Base-by-base conservation (phyloP, 23 tunicate genomes). In the Ciona savignyi region DNA sequence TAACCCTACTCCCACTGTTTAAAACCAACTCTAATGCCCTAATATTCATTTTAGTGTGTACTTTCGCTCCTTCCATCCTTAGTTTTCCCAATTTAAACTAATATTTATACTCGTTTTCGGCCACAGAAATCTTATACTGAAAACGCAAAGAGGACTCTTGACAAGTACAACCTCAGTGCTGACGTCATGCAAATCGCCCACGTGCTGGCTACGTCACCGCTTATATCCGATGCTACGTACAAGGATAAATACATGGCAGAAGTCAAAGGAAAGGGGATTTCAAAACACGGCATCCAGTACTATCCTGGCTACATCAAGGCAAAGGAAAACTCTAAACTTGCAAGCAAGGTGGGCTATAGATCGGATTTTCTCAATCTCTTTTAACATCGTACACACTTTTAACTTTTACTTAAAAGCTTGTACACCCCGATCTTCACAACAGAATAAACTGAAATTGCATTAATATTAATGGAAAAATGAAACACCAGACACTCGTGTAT, bases 311-410 rank as follows among this genome's bases (percentile, higher is more conserved):
- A 91, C 62, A 70, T 91, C 0, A 80, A 91, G 51, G 91, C 97
- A 2, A 77, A 70, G 32, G 76, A 91, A 28, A 78, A 79, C 23
- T 34, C 83, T 0, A 91, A 91, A 33, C 77, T 75, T 9, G 63
- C 84, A 19, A 91, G 97, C 83, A 77, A 89, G 88, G 96, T 89
- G n/a, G n/a, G n/a, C n/a, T n/a, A n/a, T n/a, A n/a, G n/a, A n/a
- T n/a, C n/a, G n/a, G n/a, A n/a, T n/a, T n/a, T n/a, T n/a, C n/a
- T n/a, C n/a, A n/a, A n/a, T n/a, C n/a, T n/a, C n/a, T n/a, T n/a
- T n/a, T n/a, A n/a, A n/a, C n/a, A n/a, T n/a, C n/a, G n/a, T n/a
- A n/a, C n/a, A n/a, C n/a, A n/a, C n/a, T n/a, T n/a, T n/a, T n/a
- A n/a, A n/a, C n/a, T n/a, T n/a, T n/a, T n/a, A n/a, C n/a, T n/a